Conservation (phyloP, 1,140 invertebrate species). For the Mamestra configurata region DNA sequence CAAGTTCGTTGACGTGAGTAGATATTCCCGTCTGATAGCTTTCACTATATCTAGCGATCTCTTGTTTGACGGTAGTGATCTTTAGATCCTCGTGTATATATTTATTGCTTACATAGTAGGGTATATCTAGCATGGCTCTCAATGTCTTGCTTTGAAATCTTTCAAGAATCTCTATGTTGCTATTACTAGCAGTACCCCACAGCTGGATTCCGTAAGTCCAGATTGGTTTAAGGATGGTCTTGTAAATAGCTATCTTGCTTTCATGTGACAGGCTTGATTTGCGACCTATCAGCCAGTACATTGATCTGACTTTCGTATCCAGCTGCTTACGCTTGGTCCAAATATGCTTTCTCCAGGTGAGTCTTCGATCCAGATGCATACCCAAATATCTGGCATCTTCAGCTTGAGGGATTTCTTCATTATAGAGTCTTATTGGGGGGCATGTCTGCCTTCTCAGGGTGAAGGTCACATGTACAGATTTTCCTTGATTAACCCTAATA, state of each 20-base stretch:
- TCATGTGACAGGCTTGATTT: background rate
- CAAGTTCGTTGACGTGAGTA: no score
- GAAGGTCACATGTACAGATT: slow-evolving; percentile 7
- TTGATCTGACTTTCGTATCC: background rate
- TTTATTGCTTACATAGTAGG: background rate
- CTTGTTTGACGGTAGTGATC: no score
- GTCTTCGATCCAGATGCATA: slow-evolving; percentile 7
- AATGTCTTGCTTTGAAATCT: background rate
- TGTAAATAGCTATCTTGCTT: background rate
- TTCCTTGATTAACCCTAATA: background rate
- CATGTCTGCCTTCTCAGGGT: background rate
- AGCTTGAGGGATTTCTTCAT: slow-evolving; percentile 22
- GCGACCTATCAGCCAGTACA: slow-evolving; percentile 10
- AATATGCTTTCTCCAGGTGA: slow-evolving; percentile 31
- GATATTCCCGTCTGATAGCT: no score
- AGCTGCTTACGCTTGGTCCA: slow-evolving; percentile 19
- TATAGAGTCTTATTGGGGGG: background rate
- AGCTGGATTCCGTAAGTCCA: background rate
- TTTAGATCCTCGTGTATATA: background rate
- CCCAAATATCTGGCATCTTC: slow-evolving; percentile 29
- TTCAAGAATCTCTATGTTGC: background rate
- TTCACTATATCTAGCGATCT: no score
- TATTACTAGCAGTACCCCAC: background rate
- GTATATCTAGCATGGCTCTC: background rate
- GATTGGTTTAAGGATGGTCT: background rate